Percentiles rank a stretch among this genome's conserved stretches.
Evolutionary conservation across 2,888 invertebrate species (phyloP).

Genomic region (Xestoiulus laeticollis): DNA sequence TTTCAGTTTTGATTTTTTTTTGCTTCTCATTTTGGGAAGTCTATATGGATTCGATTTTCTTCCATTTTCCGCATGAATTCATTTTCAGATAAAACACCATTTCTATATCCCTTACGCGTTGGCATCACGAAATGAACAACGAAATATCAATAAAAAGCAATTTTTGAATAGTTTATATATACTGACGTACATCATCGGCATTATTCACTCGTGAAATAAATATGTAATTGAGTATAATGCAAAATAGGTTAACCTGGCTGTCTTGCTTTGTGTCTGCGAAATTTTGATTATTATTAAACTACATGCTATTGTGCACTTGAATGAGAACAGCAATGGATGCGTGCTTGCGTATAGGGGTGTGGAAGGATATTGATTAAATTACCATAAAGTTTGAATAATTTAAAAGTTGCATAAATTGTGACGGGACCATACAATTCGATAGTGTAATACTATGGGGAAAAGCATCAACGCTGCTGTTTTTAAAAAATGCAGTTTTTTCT

Average conservation of each 20-base stretch:
- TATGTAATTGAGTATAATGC: constrained; percentile 46
- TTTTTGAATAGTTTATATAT: constrained; percentile 46
- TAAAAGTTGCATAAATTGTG: constrained; percentile 10
- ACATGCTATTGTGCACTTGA: constrained; percentile 24
- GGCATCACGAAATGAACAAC: background rate
- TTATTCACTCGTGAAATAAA: constrained; percentile 49
- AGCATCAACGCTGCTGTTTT: background rate
- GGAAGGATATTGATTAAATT: constrained; percentile 44
- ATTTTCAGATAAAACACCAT: constrained; percentile 45
- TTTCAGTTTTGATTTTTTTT: constrained; percentile 36
- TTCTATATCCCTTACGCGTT: constrained; percentile 21
- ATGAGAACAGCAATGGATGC: background rate
- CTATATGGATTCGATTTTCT: constrained; percentile 45
- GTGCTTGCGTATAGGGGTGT: background rate
- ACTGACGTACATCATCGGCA: constrained; percentile 38
- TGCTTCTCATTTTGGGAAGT: background rate
- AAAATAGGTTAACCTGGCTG: constrained; percentile 39
- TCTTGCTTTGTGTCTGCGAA: constrained; percentile 37
- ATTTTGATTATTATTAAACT: constrained; percentile 39
- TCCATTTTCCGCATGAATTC: constrained; percentile 46
- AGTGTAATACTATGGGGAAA: background rate
- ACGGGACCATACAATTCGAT: background rate
- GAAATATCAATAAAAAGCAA: constrained; percentile 46
- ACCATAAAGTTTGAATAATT: constrained; percentile 47
- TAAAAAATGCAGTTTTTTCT: background rate